Conservation (phyloP, 2,797 vertebrate genomes). For the Mormyrus proboscirostris region DNA sequence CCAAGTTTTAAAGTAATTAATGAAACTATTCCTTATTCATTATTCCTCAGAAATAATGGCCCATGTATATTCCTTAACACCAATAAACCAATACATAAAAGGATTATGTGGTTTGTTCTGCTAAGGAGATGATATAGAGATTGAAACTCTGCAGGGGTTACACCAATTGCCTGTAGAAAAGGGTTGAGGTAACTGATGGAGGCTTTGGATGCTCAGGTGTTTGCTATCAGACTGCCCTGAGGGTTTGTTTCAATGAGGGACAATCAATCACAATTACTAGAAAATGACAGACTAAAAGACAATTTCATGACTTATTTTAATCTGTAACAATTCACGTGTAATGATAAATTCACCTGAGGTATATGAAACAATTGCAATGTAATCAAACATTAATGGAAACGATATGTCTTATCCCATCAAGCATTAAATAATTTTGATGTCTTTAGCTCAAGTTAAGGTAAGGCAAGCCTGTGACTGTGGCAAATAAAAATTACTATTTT, state of each 20-base stretch:
- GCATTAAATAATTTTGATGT: neutral
- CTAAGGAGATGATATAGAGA: neutral
- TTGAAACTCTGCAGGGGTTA: neutral
- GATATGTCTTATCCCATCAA: neutral
- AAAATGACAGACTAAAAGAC: neutral
- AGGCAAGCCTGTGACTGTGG: neutral
- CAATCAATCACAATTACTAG: neutral
- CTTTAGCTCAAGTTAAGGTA: neutral
- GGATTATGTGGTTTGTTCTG: neutral
- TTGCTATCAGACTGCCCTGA: neutral
- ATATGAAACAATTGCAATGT: neutral
- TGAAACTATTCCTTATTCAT: neutral
- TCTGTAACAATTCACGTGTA: neutral
- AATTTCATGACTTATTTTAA: neutral
- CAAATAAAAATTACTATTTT: neutral
- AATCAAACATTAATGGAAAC: neutral
- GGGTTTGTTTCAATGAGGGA: neutral
- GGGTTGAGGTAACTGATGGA: neutral
- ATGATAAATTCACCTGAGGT: neutral
- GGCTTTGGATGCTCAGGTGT: neutral
- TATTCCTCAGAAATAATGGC: neutral
- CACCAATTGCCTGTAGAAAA: neutral
- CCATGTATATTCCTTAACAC: neutral
- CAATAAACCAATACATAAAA: neutral
- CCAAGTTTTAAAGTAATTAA: no score